Base-by-base conservation (phyloP, 2,797 vertebrate genomes). In the Centropyge bicolor region DNA sequence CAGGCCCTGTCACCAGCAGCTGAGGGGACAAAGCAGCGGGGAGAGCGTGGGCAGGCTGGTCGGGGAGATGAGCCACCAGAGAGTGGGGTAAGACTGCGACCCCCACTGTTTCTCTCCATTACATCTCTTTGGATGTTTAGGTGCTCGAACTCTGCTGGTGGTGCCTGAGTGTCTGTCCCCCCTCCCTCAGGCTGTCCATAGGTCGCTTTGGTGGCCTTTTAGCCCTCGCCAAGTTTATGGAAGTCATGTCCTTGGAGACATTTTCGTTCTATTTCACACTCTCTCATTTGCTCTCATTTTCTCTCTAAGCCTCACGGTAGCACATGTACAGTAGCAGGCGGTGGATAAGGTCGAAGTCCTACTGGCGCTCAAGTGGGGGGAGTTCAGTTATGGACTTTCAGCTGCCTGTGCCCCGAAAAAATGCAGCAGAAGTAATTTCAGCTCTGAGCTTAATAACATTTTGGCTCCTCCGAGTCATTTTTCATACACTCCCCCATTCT, bases 1-100 rank as follows among this genome's bases (percentile, higher is more conserved):
- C 85, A 74, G 92, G 92, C 85, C 85, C 85, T 86, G 90, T 94
- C 93, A 92, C 88, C 75, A 54, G 73, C 79, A 75, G 91, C 94
- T 91, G 79, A 78, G 55, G 84, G 90, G 89, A 80, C 81, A 68
- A 71, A 78, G 81, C 83, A 74, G 74, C 70, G 38, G 72, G 73
- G 70, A 20, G 71, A 35, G 66, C 3, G 62, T 83, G 54, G 54
- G 74, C 68, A 63, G 65, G 70, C 79, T 54, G 72, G 85, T 90
- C 88, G 16, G 64, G 76, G 60, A 70, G 82, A 85, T 62, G 84
- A 85, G 83, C 81, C 85, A 86, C 84, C 87, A 85, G 76, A 81
- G 74, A 86, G 73, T 0, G 46, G 52, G 71, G 65, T 55, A 74
- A 82, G 79, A 86, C 75, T 74, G 59, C 82, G 83, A 88, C 86